Evolutionary conservation across 30 jellyfish, hydroid and myxozoan species (phyloP), one percentile per base, ranked within the genome.

Genomic region (Haliclystus octoradiatus): DNA sequence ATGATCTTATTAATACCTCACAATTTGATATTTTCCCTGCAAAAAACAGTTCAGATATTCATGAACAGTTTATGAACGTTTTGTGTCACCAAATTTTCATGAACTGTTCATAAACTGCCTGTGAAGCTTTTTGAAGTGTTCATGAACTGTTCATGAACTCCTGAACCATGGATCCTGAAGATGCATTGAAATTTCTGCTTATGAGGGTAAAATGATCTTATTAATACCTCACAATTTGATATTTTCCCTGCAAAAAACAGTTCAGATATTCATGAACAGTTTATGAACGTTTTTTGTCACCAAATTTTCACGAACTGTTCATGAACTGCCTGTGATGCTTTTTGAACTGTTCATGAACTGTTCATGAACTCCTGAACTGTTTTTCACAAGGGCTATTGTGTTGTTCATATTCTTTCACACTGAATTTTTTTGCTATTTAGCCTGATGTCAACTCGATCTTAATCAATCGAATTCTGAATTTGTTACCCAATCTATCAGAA

Each of bases 131-230:
- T n/a, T n/a, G n/a, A n/a, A n/a, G n/a, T n/a, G n/a, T n/a, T n/a
- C n/a, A n/a, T n/a, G n/a, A n/a, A n/a, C n/a, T n/a, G n/a, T n/a
- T n/a, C n/a, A n/a, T n/a, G n/a, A n/a, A n/a, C n/a, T n/a, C n/a
- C 3, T 31, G 70, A 22, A 57, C 53, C 32, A 83, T 83, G 95
- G 47, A 75, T 66, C 81, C 95, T 1, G 95, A 83, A 49, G 95
- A 83, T 28, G 91, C 91, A 27, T 80, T 76, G 34, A 75, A 69
- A 22, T 83, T 76, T 61, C 80, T 83, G 22, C 33, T 83, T 13
- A 62, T 82, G 74, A 84, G 70, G 78, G 95, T 83, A 66, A 33
- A 73, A 1, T 33, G 23, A 9, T 34, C 26, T n/a, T 2, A 25
- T 24, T 68, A 14, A 26, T 15, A 47, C 15, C 32, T 5, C 78